Conservation (phyloP, 2,113 vertebrate species). For the Phalacrocorax carbo region DNA sequence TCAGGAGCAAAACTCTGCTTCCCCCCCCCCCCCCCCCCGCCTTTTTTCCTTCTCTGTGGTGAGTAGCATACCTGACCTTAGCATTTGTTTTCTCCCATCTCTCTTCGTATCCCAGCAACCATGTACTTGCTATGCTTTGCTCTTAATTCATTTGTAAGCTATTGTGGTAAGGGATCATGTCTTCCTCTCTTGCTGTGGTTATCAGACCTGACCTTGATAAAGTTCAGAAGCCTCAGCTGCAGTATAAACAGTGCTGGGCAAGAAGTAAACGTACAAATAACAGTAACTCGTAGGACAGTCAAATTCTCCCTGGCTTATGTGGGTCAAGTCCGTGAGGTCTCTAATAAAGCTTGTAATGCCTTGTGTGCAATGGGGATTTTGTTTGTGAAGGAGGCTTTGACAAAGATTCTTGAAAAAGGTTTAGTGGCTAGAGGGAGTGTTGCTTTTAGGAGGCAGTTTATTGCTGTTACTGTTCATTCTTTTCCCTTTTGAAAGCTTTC, state of each 20-base stretch:
- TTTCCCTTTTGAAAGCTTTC: background rate
- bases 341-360: background rate
- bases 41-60: background rate
- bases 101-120: conserved; percentile 31
- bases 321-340: background rate
- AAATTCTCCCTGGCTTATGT: background rate
- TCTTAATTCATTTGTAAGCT: background rate
- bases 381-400: background rate
- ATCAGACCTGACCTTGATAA: conserved; percentile 11
- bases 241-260: background rate
- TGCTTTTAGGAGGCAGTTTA: background rate
- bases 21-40: no score
- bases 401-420: background rate
- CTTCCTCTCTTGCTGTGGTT: background rate
- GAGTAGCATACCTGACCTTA: background rate
- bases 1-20: background rate
- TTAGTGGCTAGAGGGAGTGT: background rate
- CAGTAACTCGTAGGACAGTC: background rate
- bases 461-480: background rate
- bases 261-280: background rate
- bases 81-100: background rate
- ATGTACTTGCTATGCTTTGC: background rate
- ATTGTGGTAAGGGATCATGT: background rate
- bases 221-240: background rate
- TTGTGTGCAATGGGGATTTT: background rate